phyloP scores from a whole-genome alignment of 2,797 vertebrate species.

The Merluccius polli region DNA sequence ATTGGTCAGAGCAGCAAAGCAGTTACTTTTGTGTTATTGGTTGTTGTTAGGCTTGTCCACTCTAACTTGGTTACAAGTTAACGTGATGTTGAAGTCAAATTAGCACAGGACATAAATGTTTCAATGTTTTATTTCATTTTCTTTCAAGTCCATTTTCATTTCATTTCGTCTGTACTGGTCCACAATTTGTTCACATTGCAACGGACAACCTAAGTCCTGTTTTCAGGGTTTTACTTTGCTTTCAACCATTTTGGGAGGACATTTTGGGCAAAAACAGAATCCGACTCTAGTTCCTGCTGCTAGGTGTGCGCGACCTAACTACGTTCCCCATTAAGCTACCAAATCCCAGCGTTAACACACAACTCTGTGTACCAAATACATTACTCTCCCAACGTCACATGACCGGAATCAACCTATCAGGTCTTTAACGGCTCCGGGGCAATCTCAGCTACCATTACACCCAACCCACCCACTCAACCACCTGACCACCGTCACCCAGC shows the following conservation, averaged over 20 bases:
- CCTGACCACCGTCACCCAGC: conserved; percentile 16
- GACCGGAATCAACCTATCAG: not conserved
- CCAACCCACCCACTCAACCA: not conserved
- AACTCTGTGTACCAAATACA: too few relatives aligned
- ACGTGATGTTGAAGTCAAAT: not conserved
- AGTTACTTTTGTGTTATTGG: not conserved
- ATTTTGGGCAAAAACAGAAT: not conserved
- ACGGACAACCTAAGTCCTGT: not conserved
- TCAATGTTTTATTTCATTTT: not conserved
- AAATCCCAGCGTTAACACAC: not conserved
- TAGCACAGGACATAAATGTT: not conserved
- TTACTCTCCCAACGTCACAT: not conserved
- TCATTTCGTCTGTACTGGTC: not conserved
- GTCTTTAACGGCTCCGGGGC: not conserved
- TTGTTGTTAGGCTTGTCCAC: not conserved
- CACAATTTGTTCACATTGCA: not conserved
- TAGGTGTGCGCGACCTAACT: not conserved
- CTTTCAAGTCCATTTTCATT: not conserved
- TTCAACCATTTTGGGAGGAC: not conserved
- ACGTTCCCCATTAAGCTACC: not conserved
- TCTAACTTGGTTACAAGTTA: not conserved
- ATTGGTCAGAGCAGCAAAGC: not conserved
- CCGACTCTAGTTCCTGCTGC: not conserved
- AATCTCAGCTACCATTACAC: not conserved
- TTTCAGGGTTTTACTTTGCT: not conserved